A percentile compares a stretch with the other conserved stretches of the same genome.
phyloP scores from a whole-genome alignment of 1,140 invertebrate genomes.

The Drosophila sp. region DNA sequence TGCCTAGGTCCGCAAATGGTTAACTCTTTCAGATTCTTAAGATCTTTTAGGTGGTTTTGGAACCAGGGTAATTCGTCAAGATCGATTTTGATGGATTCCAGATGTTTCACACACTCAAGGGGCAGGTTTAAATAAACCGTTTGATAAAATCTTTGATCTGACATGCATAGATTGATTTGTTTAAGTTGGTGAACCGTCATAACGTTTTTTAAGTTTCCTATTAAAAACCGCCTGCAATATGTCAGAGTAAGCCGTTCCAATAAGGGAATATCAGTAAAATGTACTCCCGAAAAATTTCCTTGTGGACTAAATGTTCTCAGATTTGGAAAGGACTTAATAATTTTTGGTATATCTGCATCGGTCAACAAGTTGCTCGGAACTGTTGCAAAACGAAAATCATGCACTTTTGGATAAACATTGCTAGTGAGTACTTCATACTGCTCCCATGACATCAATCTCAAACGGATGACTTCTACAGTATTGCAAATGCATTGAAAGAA shows the following conservation, averaged over 20 bases:
- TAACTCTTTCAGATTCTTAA: conserved; percentile 29
- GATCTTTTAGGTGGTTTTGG: conserved; percentile 11
- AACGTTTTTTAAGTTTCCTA: conserved; percentile 29
- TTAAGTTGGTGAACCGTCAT: conserved; percentile 37
- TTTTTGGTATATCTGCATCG: conserved; percentile 43
- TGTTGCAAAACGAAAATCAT: conserved; percentile 59
- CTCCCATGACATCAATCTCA: conserved; percentile 19
- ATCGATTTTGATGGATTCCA: conserved; percentile 48
- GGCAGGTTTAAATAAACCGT: conserved; percentile 15
- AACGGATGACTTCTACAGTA: conserved; percentile 13
- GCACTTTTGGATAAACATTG: conserved; percentile 30
- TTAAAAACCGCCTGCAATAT: conserved; percentile 31
- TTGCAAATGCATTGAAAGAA: conserved; percentile 41
- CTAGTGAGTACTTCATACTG: conserved; percentile 30
- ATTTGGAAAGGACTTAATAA: conserved; percentile 53
- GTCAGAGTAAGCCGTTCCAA: conserved; percentile 53
- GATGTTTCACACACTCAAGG: conserved; percentile 19
- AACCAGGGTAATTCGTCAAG: conserved; percentile 37
- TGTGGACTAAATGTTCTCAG: conserved; percentile 58
- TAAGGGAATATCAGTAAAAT: conserved; percentile 22
- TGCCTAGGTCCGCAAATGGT: background rate
- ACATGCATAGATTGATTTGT: conserved; percentile 29
- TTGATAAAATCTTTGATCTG: background rate
- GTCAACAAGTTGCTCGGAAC: conserved; percentile 9
- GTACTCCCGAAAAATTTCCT: conserved; percentile 52